Evolutionary conservation across 1,140 invertebrate species (phyloP), one percentile per base, ranked within the genome.

Genomic region (Cryptotermes secundus): DNA sequence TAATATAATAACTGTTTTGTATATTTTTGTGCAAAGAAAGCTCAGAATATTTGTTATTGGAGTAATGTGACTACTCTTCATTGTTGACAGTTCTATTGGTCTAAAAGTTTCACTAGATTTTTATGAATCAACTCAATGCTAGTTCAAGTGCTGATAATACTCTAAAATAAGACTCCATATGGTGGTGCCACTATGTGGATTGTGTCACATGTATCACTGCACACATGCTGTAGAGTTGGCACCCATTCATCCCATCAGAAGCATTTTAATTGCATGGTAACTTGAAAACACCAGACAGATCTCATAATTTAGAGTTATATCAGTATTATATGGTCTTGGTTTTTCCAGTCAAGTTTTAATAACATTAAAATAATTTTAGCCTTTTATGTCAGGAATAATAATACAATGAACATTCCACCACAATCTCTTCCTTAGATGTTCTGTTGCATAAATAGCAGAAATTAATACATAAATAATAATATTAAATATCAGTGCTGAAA

Each of bases 1-100:
- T 9, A 59, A 10, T 9, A 59, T 59, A 72, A 72, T 31, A 72
- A 72, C 31, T 72, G 59, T 72, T 72, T 72, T 72, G 59, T 72
- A 72, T 72, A 72, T 72, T 72, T 72, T 72, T 72, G 59, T 72
- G 59, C 59, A 72, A 72, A 72, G 59, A 72, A 72, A 72, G 59
- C 59, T 72, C 59, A 72, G 59, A 72, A 72, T 72, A 72, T n/a
- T 72, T 72, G 59, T 72, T 72, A 72, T 14, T 72, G 59, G 59
- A 72, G 59, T 72, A 72, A n/a, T 72, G 59, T 72, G 59, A 72
- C 59, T 72, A 72, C 59, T 72, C 59, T 14, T 72, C 26, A n/a
- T 72, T 72, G 59, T 72, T 72, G 31, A 72, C n/a, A 72, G 59
- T 72, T 3, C 59, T 72, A n/a, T 72, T 72, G 59, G 59, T 72